phyloP scores from a whole-genome alignment of 2,113 vertebrate species.

The Erythrolamprus reginae region DNA sequence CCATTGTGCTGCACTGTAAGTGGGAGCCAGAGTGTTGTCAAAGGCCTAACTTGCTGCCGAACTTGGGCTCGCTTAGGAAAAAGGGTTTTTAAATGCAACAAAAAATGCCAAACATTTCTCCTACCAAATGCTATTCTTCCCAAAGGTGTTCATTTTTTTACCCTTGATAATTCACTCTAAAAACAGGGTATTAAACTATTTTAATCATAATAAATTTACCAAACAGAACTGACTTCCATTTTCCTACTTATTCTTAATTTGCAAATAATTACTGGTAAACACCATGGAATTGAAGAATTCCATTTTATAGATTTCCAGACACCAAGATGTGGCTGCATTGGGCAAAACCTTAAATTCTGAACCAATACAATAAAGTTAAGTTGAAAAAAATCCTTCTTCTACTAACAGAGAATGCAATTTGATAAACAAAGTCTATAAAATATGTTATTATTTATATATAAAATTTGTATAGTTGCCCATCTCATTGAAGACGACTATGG shows the following conservation, averaged over 20 bases:
- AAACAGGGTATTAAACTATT: neutral
- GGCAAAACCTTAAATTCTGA: neutral
- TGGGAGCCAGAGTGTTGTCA: slow-evolving; percentile 63
- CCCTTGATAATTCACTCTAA: neutral
- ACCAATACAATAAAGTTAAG: neutral
- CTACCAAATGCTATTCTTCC: slow-evolving; percentile 46
- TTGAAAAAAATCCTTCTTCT: neutral
- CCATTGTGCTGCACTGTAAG: slow-evolving; percentile 66
- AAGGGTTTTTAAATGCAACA: slow-evolving; percentile 16
- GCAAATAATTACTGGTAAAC: neutral
- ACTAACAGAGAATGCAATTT: neutral
- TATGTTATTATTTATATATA: neutral
- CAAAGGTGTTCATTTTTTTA: slow-evolving; percentile 47
- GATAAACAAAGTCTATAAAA: neutral
- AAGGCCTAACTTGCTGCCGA: slow-evolving; percentile 57
- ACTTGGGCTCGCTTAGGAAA: slow-evolving; percentile 50
- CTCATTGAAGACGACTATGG: neutral
- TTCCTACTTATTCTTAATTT: neutral
- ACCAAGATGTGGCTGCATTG: neutral
- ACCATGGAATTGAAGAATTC: neutral
- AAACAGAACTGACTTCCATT: neutral
- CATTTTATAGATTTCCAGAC: neutral
- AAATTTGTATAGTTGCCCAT: neutral
- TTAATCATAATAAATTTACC: neutral
- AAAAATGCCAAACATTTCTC: slow-evolving; percentile 28